These are phyloP conservation scores for Genyomyrus donnyi DNA, from an alignment of 2,113 vertebrate genomes.

Conservation along the genomic window DNA sequence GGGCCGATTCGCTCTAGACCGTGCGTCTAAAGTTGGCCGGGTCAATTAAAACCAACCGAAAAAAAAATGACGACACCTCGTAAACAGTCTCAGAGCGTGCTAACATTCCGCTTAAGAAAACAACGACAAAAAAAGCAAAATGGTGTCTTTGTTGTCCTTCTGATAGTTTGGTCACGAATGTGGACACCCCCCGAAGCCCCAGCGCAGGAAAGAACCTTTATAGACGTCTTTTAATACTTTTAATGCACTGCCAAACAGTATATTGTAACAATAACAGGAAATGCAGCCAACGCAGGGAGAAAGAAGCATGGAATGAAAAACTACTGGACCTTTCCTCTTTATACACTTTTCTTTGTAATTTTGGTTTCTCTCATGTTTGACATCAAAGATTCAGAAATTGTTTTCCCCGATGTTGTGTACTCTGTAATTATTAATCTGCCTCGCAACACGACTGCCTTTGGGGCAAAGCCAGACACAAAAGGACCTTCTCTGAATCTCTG, in stretches of 20 bases:
- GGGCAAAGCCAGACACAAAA: conserved; percentile 62
- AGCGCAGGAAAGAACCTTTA: conserved; percentile 37
- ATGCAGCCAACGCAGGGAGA: conserved; percentile 41
- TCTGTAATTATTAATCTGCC: conserved; percentile 72
- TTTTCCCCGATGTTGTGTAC: conserved; percentile 62
- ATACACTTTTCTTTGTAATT: conserved; percentile 59
- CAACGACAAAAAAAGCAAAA: conserved; percentile 13
- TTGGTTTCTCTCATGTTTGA: conserved; percentile 65
- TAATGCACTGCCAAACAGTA: conserved; percentile 46
- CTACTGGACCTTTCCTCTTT: conserved; percentile 55
- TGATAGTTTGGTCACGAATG: conserved; percentile 37
- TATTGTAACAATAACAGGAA: conserved; percentile 58
- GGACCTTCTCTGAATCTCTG: conserved; percentile 40
- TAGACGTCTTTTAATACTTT: conserved; percentile 45
- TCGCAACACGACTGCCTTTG: conserved; percentile 56
- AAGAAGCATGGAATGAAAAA: conserved; percentile 42
- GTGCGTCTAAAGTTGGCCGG: not conserved
- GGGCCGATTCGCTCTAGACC: not conserved
- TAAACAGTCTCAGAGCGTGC: not conserved
- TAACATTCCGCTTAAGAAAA: conserved; percentile 7
- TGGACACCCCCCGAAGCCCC: conserved; percentile 25
- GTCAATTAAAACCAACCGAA: conserved; percentile 12
- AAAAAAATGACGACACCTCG: not conserved
- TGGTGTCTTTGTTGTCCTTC: conserved; percentile 26
- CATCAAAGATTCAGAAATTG: conserved; percentile 66